Conservation (phyloP, 2,113 vertebrate genomes). For the Chionomys nivalis region DNA sequence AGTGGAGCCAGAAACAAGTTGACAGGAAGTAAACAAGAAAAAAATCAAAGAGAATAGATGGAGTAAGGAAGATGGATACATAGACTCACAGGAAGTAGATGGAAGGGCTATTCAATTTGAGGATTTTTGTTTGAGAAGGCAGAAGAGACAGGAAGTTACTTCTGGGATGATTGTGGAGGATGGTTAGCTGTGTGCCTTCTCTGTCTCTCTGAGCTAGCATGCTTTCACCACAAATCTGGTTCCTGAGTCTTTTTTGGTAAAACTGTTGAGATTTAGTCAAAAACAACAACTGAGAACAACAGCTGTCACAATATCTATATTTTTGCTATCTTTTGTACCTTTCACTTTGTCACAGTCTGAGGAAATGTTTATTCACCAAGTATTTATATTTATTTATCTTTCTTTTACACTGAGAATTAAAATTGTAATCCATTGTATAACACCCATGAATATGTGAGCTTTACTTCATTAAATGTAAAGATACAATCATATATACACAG, state of each 20-base stretch:
- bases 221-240: neutral
- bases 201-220: neutral
- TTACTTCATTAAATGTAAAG: neutral
- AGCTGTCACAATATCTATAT: neutral
- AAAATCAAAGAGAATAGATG: neutral
- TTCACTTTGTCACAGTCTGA: neutral
- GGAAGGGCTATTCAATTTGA: neutral
- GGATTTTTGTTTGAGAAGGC: neutral
- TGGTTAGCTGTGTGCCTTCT: neutral
- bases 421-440: neutral
- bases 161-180: neutral
- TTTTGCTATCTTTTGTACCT: neutral
- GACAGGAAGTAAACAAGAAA: neutral
- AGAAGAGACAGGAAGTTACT: neutral
- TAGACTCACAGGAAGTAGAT: neutral
- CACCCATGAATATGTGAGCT: neutral
- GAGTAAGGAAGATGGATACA: neutral
- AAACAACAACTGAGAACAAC: neutral
- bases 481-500: neutral
- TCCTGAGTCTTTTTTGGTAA: neutral
- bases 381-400: constrained; percentile 38
- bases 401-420: neutral
- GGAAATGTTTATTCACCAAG: constrained; percentile 17
- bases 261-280: neutral
- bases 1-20: neutral